Conservation (phyloP, 2,888 invertebrate genomes). For the Dyspetes luteomarginatus region DNA sequence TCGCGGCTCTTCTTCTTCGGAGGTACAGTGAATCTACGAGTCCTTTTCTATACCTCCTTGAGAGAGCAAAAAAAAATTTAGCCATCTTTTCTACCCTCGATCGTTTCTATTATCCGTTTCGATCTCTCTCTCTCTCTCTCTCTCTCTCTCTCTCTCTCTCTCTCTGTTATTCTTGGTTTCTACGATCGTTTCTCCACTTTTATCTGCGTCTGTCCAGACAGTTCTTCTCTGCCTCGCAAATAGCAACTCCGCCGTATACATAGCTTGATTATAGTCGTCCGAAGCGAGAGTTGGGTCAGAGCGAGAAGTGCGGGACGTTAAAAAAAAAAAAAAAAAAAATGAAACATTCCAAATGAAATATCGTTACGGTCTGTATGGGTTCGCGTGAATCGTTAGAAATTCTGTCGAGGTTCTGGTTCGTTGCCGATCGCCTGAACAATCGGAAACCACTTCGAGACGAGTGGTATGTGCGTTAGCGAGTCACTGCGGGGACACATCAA, state of each 20-base stretch:
- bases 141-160: conserved; percentile 16
- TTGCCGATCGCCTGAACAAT: conserved; percentile 51
- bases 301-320: conserved; percentile 25
- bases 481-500: conserved; percentile 15
- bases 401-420: conserved; percentile 35
- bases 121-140: conserved; percentile 10
- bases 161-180: conserved; percentile 34
- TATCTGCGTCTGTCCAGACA: conserved; percentile 38
- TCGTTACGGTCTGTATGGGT: conserved; percentile 54
- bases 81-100: conserved; percentile 44
- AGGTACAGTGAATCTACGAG: conserved; percentile 78
- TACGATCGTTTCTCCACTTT: conserved; percentile 41
- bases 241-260: conserved; percentile 41
- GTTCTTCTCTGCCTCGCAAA: conserved; percentile 39
- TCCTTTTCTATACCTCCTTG: conserved; percentile 61
- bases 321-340: not conserved
- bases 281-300: conserved; percentile 47
- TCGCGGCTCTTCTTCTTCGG: too few relatives aligned
- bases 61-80: conserved; percentile 15
- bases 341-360: conserved; percentile 64
- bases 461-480: not conserved
- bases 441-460: conserved; percentile 28
- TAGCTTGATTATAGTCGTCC: conserved; percentile 64
- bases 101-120: conserved; percentile 44
- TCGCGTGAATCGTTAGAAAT: conserved; percentile 28